Base-by-base conservation (phyloP, 2,797 vertebrate genomes). In the Melanotaenia nigrans region DNA sequence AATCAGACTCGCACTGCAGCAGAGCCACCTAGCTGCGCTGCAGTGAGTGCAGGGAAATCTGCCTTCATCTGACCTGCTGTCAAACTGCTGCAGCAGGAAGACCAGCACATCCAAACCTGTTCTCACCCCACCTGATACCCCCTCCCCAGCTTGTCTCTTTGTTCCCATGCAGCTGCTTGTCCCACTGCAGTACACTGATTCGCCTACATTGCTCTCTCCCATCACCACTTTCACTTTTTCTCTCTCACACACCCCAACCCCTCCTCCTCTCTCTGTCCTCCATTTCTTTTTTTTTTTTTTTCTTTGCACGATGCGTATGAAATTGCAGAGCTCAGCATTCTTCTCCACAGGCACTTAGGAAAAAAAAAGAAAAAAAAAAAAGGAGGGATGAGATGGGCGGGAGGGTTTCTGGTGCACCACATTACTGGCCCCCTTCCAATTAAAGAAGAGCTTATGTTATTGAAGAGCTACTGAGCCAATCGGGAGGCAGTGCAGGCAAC, bases 251-350 rank as follows among this genome's bases (percentile, higher is more conserved):
- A 55, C 42, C 65, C 68, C 49, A 28, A 2, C 1, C 25, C 53
- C 32, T 60, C 69, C 38, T 20, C 77, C 68, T 56, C 64, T 40
- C 35, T 36, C 76, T 68, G 53, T 78, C 87, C 83, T 77, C 82
- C 77, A 77, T 85, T 75, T 55, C 63, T 64, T 61, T 56, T 33
- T 28, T 28, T 28, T 70, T 73, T 71, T 75, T 78, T 73, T 59
- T 35, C 57, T 82, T 81, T 71, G 71, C 85, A 61, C 71, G 56
- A 70, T 88, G 83, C 72, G 53, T 88, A 86, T 90, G 79, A 92
- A 93, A 92, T 88, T 93, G 93, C 90, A 87, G 78, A 93, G 91
- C 92, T 94, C 91, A 94, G 93, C 94, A 93, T 89, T 92, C 85
- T 87, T 88, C 79, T 83, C 78, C 77, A 82, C 85, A 65, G 81